These are phyloP conservation scores for Vireo altiloquus DNA, from an alignment of 2,113 vertebrate genomes.

Conservation along the genomic window DNA sequence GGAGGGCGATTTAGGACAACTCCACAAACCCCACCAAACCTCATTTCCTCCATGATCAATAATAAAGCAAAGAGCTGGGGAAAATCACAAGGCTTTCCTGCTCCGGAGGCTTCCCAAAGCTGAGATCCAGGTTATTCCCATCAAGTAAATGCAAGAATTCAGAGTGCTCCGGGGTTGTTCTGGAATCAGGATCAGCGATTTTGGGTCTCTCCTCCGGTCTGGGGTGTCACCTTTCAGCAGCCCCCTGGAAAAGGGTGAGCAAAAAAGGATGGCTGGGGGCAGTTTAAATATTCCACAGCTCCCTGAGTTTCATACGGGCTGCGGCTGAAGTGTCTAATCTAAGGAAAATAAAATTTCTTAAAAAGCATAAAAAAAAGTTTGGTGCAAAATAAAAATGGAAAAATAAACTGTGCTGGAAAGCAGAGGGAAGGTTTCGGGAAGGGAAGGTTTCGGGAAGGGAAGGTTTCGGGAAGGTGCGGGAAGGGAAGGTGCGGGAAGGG, in stretches of 20 bases:
- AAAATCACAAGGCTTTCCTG: background rate
- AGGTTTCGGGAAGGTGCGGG: too few species aligned
- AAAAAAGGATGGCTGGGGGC: background rate
- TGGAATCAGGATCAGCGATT: background rate
- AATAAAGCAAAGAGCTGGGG: background rate
- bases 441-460: background rate
- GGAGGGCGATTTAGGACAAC: background rate
- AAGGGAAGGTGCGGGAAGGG: background rate
- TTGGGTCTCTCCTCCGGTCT: background rate
- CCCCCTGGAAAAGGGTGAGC: background rate
- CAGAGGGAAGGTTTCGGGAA: too few species aligned
- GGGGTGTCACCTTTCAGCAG: background rate
- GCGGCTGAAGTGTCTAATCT: background rate
- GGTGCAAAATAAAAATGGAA: background rate
- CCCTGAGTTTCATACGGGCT: background rate
- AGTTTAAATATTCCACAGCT: conserved; percentile 8
- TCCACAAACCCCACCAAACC: background rate
- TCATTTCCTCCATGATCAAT: rapidly evolving
- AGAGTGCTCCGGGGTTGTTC: background rate
- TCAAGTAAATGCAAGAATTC: background rate
- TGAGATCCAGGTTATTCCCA: background rate
- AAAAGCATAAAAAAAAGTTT: background rate
- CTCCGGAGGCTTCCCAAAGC: background rate
- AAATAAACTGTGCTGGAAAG: background rate
- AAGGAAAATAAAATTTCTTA: background rate